These are phyloP conservation scores for Mormyrus proboscirostris DNA, from an alignment of 2,797 vertebrate species.

Conservation along the genomic window DNA sequence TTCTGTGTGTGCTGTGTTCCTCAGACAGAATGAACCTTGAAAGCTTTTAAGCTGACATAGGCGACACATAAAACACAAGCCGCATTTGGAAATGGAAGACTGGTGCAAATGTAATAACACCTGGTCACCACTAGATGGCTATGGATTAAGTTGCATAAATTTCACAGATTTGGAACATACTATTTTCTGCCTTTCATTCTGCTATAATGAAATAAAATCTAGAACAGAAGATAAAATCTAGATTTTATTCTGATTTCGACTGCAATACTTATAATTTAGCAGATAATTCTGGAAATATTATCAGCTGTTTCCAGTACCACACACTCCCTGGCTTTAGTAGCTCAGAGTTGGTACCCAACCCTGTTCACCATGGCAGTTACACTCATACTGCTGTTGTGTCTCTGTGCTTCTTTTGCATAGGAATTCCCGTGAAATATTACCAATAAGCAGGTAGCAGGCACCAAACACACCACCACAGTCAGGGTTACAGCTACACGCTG, in stretches of 20 bases:
- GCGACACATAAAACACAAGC: background rate
- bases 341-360: conserved; percentile 24
- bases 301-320: background rate
- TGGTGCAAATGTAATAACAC: background rate
- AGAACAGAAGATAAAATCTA: background rate
- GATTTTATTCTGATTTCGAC: background rate
- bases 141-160: background rate
- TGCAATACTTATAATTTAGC: background rate
- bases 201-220: background rate
- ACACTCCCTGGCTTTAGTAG: conserved; percentile 20
- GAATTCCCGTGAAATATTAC: conserved; percentile 27
- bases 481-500: background rate
- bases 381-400: conserved; percentile 27
- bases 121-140: background rate
- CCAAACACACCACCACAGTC: background rate
- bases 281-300: background rate
- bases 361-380: conserved; percentile 25
- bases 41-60: background rate
- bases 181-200: background rate
- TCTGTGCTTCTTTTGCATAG: conserved; percentile 23
- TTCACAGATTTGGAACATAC: background rate
- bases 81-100: background rate
- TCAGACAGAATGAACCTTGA: conserved; percentile 46
- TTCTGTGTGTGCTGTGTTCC: conserved; percentile 32
- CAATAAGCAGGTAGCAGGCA: conserved; percentile 27